Base-by-base conservation (phyloP, 2,888 invertebrate genomes). In the Drosophila multiciliata region DNA sequence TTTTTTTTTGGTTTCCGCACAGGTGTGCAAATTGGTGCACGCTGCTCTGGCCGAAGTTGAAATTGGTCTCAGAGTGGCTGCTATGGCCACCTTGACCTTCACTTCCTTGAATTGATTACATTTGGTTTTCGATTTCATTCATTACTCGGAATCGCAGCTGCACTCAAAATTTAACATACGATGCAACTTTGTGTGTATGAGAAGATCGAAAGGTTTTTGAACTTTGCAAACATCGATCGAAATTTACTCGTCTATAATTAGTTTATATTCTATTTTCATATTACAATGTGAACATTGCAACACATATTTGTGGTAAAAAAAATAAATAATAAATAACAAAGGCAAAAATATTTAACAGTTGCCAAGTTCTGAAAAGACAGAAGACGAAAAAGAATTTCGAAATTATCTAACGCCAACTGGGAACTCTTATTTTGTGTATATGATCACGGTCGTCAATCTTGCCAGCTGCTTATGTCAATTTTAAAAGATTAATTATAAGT, bases 51-150 rank as follows among this genome's bases (percentile, higher is more conserved):
- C 23, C 7, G 23, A 54, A 26, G 54, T 42, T 20, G 15, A 57
- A 32, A 42, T 35, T 42, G 29, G 36, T 36, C 23, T 40, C 23
- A 40, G 4, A 45, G 52, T 20, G 52, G 69, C 60, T 26, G 48
- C 60, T 38, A 50, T 62, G 55, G 55, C 60, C 76, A 83, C 84
- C 82, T 81, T 88, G 87, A 88, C 75, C 89, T 82, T 78, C 71
- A 82, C 66, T 84, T 82, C 84, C 84, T 83, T 68, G 75, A 82
- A 75, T 70, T 84, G 71, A 81, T 79, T 81, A 57, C 54, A 60
- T 55, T 71, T 61, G 15, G 40, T 42, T 69, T 63, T 67, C 57
- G 38, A 32, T 75, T 36, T 26, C 48, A 26, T 42, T 48, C n/a
- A 32, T 29, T 66, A 5, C 23, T 45, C 29, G 26, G 15, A 54